Evolutionary conservation across 2,888 invertebrate genomes (phyloP).

Genomic region (Chrysolina haemoptera): DNA sequence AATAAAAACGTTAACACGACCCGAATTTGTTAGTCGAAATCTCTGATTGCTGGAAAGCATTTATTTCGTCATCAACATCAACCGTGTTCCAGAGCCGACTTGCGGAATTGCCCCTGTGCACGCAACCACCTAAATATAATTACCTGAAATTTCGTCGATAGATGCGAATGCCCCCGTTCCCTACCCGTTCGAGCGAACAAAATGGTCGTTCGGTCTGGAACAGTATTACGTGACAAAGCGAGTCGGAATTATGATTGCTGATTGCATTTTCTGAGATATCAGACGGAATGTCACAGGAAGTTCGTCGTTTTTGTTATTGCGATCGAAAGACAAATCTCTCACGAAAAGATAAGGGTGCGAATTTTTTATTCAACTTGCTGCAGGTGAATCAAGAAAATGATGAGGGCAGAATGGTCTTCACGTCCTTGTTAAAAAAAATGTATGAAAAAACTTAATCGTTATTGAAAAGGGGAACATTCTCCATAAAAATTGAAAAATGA

Average conservation of each 20-base stretch:
- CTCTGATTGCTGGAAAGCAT: slow-evolving; percentile 48
- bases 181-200: slow-evolving; percentile 4
- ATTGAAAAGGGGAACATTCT: too few relatives aligned
- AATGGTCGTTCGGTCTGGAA: slow-evolving; percentile 7
- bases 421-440: too few relatives aligned
- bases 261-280: slow-evolving; percentile 14
- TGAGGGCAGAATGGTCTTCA: too few relatives aligned
- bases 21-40: slow-evolving; percentile 36
- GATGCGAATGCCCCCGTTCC: slow-evolving; percentile 17
- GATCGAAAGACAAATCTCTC: not conserved
- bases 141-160: slow-evolving; percentile 45
- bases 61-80: slow-evolving; percentile 54
- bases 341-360: not conserved
- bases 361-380: not conserved
- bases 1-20: slow-evolving; percentile 32
- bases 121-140: slow-evolving; percentile 52
- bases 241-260: slow-evolving; percentile 7
- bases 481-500: too few relatives aligned
- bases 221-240: slow-evolving; percentile 17
- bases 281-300: not conserved
- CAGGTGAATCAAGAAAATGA: too few relatives aligned
- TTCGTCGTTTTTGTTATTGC: slow-evolving; percentile 8
- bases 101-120: slow-evolving; percentile 50
- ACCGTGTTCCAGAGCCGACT: slow-evolving; percentile 48
- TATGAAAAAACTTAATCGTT: too few relatives aligned